A percentile compares a stretch with the other conserved stretches of the same genome.
phyloP scores from a whole-genome alignment of 2,113 vertebrate species.

The Cephalopholis sonnerati region DNA sequence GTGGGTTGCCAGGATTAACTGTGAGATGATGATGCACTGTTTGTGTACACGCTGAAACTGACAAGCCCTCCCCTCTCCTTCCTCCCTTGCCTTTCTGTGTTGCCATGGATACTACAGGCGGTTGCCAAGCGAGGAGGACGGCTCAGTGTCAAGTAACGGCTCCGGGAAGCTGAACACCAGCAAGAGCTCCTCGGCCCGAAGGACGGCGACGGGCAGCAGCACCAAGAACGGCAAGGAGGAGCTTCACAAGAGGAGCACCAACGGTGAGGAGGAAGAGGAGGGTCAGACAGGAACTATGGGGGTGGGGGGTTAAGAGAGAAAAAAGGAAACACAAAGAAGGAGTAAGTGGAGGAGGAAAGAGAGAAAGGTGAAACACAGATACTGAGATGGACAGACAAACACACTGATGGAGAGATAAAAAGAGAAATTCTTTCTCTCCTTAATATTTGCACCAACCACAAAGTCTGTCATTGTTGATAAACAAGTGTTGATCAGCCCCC shows the following conservation, averaged over 20 bases:
- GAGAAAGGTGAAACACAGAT: too few relatives aligned
- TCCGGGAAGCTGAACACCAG: slow-evolving; percentile 94
- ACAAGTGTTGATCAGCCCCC: neutral
- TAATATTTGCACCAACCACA: neutral
- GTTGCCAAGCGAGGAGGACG: slow-evolving; percentile 94
- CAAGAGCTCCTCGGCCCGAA: slow-evolving; percentile 89
- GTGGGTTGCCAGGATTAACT: slow-evolving; percentile 20
- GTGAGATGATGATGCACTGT: slow-evolving; percentile 40
- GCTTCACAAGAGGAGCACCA: slow-evolving; percentile 73
- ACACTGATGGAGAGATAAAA: neutral
- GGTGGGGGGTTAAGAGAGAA: neutral
- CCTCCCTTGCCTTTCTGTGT: slow-evolving; percentile 82
- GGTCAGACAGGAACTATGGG: neutral
- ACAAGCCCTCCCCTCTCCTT: slow-evolving; percentile 24
- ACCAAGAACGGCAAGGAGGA: slow-evolving; percentile 89
- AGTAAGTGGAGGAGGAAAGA: neutral
- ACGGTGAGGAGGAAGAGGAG: slow-evolving; percentile 58
- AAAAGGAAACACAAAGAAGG: neutral
- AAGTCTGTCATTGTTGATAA: neutral
- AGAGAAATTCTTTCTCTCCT: neutral
- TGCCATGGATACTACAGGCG: slow-evolving; percentile 96
- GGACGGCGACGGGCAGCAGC: slow-evolving; percentile 87
- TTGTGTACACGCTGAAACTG: slow-evolving; percentile 50
- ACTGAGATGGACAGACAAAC: neutral
- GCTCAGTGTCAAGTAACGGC: slow-evolving; percentile 93